Evolutionary conservation across 2,113 vertebrate species (phyloP).

Genomic region (Onychostoma macrolepis): DNA sequence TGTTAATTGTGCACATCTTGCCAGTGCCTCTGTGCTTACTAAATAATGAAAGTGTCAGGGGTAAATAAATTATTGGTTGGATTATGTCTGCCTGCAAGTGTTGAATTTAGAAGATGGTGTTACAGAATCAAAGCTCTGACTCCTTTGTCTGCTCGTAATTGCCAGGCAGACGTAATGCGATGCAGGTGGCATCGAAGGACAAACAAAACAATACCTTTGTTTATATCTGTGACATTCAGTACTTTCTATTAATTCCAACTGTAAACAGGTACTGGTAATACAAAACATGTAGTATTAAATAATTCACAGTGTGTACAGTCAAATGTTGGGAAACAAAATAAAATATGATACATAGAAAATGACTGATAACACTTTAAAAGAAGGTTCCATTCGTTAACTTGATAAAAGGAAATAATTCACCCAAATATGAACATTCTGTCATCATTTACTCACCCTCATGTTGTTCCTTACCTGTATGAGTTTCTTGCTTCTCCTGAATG

Average conservation of each 20-base stretch:
- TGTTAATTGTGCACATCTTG: constrained; percentile 51
- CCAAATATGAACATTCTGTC: too few relatives aligned
- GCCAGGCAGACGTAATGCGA: constrained; percentile 51
- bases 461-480: too few relatives aligned
- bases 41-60: constrained; percentile 59
- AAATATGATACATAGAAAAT: background rate
- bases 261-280: background rate
- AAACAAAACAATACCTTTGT: constrained; percentile 13
- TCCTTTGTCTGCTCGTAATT: constrained; percentile 55
- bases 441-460: too few relatives aligned
- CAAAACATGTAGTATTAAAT: background rate
- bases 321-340: background rate
- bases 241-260: background rate
- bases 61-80: constrained; percentile 64
- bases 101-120: constrained; percentile 61
- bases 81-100: constrained; percentile 58
- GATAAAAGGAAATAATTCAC: background rate
- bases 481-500: too few relatives aligned
- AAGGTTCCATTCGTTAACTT: background rate
- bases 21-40: constrained; percentile 52
- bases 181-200: constrained; percentile 48
- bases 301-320: background rate
- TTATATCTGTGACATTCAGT: background rate
- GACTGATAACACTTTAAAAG: background rate
- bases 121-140: constrained; percentile 56